Evolutionary conservation across 2,797 vertebrate genomes (phyloP).

Genomic region (Chelon auratus): DNA sequence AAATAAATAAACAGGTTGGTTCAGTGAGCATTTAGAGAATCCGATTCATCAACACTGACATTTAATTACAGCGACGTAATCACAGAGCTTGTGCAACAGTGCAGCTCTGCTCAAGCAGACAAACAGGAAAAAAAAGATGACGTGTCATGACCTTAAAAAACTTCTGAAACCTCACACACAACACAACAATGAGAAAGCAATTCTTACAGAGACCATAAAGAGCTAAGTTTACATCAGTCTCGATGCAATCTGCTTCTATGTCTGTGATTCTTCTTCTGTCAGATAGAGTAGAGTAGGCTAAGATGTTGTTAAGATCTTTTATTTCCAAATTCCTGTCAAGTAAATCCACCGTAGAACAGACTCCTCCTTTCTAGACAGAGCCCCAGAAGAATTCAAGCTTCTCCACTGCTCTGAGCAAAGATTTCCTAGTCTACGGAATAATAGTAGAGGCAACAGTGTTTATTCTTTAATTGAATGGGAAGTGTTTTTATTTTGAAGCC

Average conservation of each 20-base stretch:
- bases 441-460: slow-evolving; percentile 48
- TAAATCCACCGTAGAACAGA: slow-evolving; percentile 43
- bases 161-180: slow-evolving; percentile 40
- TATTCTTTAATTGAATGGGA: slow-evolving; percentile 59
- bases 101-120: slow-evolving; percentile 26
- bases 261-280: slow-evolving; percentile 38
- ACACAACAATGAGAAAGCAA: slow-evolving; percentile 37
- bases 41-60: slow-evolving; percentile 46
- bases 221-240: slow-evolving; percentile 61
- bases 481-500: slow-evolving; percentile 62
- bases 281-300: slow-evolving; percentile 50
- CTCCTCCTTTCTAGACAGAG: slow-evolving; percentile 28
- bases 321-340: slow-evolving; percentile 64
- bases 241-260: slow-evolving; percentile 40
- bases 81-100: slow-evolving; percentile 43
- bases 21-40: slow-evolving; percentile 45
- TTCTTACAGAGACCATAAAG: slow-evolving; percentile 46
- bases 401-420: slow-evolving; percentile 47
- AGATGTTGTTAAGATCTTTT: slow-evolving; percentile 62
- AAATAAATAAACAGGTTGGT: slow-evolving; percentile 70
- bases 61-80: slow-evolving; percentile 67
- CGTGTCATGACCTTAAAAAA: slow-evolving; percentile 59
- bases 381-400: slow-evolving; percentile 57
- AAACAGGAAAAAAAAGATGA: slow-evolving; percentile 36
- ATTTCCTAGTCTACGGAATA: slow-evolving; percentile 57